Conservation (phyloP, 2,888 invertebrate genomes). For the Phanerotoma sp. region DNA sequence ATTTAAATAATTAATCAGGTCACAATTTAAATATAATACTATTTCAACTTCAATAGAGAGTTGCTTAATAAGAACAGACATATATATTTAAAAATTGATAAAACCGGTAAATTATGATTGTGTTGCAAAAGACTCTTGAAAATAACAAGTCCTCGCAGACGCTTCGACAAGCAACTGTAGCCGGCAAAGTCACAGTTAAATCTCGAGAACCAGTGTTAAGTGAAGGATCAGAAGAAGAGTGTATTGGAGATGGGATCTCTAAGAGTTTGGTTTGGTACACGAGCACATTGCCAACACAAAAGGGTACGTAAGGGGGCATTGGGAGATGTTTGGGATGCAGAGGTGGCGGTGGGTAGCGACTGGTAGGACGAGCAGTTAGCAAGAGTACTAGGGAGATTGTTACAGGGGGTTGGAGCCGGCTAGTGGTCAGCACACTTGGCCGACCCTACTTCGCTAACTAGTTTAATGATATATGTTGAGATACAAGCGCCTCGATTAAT, state of each 20-base stretch:
- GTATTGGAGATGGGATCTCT: slow-evolving; percentile 42
- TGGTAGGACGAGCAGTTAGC: slow-evolving; percentile 21
- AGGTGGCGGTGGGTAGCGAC: slow-evolving; percentile 12
- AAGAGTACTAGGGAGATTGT: slow-evolving; percentile 37
- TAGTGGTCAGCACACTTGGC: slow-evolving; percentile 59
- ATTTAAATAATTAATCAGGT: neutral
- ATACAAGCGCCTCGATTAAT: slow-evolving; percentile 59
- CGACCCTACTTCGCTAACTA: slow-evolving; percentile 59
- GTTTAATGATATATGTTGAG: slow-evolving; percentile 59
- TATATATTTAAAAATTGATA: neutral
- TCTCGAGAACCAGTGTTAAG: slow-evolving; percentile 40
- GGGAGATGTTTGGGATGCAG: slow-evolving; percentile 13
- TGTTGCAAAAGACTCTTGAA: neutral
- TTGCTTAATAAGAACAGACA: neutral
- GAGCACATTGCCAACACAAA: slow-evolving; percentile 50
- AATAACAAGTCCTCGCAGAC: neutral
- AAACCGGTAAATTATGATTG: neutral
- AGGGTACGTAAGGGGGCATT: slow-evolving; percentile 1
- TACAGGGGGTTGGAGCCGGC: slow-evolving; percentile 34
- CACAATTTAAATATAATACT: neutral
- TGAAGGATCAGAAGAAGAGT: slow-evolving; percentile 30
- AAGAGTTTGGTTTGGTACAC: slow-evolving; percentile 55
- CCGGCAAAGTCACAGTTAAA: slow-evolving; percentile 11
- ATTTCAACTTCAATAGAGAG: neutral
- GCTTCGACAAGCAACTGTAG: too few relatives aligned